Evolutionary conservation across 2,888 invertebrate species (phyloP).

Genomic region (Brachylomia viminalis): DNA sequence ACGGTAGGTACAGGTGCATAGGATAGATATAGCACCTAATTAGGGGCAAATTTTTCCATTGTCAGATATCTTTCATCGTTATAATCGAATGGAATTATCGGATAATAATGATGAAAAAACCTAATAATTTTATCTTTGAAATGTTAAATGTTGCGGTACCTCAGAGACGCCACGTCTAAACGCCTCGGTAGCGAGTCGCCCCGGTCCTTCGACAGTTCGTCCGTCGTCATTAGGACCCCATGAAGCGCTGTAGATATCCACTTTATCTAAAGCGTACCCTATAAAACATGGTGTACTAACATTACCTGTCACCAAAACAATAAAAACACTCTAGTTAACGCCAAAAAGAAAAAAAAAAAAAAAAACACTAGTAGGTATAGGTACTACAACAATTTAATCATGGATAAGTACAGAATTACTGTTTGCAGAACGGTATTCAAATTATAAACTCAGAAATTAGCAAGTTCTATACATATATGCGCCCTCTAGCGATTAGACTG

Average conservation of each 20-base stretch:
- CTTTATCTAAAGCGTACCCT: constrained; percentile 93
- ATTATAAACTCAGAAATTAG: not conserved
- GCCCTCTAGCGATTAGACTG: constrained; percentile 17
- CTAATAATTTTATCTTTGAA: not conserved
- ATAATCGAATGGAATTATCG: not conserved
- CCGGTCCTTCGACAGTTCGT: constrained; percentile 96
- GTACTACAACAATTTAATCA: not conserved
- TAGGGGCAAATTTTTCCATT: not conserved
- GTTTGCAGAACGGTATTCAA: not conserved
- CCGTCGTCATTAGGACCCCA: constrained; percentile 99
- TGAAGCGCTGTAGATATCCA: constrained; percentile 97
- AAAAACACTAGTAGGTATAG: too few species aligned
- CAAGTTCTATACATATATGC: not conserved
- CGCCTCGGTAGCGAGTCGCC: constrained; percentile 94
- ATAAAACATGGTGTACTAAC: not conserved
- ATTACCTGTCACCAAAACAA: not conserved
- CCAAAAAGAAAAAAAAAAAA: too few species aligned
- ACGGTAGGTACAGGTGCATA: too few species aligned
- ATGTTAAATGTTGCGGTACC: constrained; percentile 82
- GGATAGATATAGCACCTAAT: not conserved
- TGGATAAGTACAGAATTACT: not conserved
- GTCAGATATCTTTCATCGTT: not conserved
- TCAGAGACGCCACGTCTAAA: constrained; percentile 93
- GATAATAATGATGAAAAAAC: not conserved
- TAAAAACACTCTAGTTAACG: constrained; percentile 3